Evolutionary conservation across 1,140 invertebrate genomes (phyloP).

Genomic region (Drosophila subpulchrella): DNA sequence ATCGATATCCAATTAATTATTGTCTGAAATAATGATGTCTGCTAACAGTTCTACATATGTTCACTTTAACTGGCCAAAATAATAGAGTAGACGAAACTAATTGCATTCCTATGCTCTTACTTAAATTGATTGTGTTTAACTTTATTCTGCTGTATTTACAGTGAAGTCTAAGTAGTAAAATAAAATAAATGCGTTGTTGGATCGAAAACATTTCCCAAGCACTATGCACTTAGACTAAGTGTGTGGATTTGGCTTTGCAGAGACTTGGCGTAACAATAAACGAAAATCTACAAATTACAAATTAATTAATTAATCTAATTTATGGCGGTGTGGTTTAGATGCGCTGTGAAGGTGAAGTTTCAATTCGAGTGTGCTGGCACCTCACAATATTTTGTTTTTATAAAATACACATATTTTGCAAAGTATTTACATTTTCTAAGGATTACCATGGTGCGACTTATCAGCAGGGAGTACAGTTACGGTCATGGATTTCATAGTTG

Average conservation of each 20-base stretch:
- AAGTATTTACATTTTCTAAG: conserved; percentile 43
- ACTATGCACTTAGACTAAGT: conserved; percentile 58
- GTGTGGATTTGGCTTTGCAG: conserved; percentile 75
- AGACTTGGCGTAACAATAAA: conserved; percentile 66
- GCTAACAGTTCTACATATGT: conserved; percentile 60
- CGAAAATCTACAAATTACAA: conserved; percentile 32
- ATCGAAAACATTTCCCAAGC: conserved; percentile 61
- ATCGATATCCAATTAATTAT: conserved; percentile 63
- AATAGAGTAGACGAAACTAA: conserved; percentile 14
- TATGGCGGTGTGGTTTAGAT: conserved; percentile 62
- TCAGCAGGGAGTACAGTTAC: conserved; percentile 35
- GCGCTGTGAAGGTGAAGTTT: conserved; percentile 22
- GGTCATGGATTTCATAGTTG: conserved; percentile 8
- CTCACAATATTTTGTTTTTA: conserved; percentile 14
- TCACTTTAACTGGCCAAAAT: conserved; percentile 13
- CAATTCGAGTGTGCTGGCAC: conserved; percentile 24
- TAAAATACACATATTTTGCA: conserved; percentile 27
- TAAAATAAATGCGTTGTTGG: conserved; percentile 73
- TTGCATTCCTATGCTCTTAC: conserved; percentile 10
- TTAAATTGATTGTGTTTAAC: conserved; percentile 14
- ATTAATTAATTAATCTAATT: conserved; percentile 43
- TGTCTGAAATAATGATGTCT: conserved; percentile 77
- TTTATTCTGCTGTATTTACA: conserved; percentile 66
- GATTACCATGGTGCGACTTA: conserved; percentile 27
- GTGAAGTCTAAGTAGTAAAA: conserved; percentile 30